Conservation (phyloP, 1,140 invertebrate genomes). For the Colletes gigas region DNA sequence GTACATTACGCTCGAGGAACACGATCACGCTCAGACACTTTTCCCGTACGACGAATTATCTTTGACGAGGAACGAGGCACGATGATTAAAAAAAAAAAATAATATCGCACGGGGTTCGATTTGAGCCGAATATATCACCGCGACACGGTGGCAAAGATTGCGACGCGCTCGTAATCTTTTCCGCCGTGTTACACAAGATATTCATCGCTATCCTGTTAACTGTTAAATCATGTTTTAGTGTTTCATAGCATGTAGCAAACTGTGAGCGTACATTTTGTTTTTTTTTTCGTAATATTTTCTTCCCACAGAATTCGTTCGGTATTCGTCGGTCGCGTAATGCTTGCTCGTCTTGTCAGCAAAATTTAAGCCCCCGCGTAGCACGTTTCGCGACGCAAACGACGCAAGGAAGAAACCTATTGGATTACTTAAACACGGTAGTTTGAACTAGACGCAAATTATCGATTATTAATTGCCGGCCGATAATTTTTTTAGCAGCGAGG, state of each 20-base stretch:
- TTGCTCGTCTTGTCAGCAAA: slow-evolving; percentile 9
- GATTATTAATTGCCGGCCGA: not conserved
- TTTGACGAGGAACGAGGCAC: not conserved
- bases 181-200: not conserved
- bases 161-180: not conserved
- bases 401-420: slow-evolving; percentile 29
- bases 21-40: not conserved
- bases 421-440: slow-evolving; percentile 5
- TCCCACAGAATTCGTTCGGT: not conserved
- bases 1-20: not conserved
- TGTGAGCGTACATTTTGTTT: no score
- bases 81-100: no score
- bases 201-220: not conserved
- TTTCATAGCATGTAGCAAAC: no score
- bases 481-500: not conserved
- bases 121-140: no score
- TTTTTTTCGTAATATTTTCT: not conserved
- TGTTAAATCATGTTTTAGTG: no score
- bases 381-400: slow-evolving; percentile 17
- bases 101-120: not conserved
- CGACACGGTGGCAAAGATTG: not conserved
- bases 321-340: not conserved
- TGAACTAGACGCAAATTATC: slow-evolving; percentile 3
- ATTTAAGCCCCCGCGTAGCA: slow-evolving; percentile 10
- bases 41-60: not conserved